Evolutionary conservation across 2,113 vertebrate genomes (phyloP), one percentile per base, ranked within the genome.

Genomic region (Neomonachus schauinslandi): DNA sequence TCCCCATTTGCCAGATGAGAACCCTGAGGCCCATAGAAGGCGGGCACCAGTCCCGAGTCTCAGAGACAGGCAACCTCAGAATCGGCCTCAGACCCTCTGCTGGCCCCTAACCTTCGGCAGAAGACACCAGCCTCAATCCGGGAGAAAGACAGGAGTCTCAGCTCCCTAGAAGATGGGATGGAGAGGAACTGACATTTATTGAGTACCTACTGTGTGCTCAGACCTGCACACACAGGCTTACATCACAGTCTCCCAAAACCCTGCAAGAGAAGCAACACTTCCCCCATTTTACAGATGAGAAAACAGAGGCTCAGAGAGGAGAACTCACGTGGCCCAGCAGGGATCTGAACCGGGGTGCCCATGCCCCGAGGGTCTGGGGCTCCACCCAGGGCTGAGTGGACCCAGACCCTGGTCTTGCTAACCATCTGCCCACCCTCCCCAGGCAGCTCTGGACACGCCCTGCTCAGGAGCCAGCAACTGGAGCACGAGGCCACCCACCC

Each of bases 261-360:
- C 49, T 33, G 22, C 42, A 22, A 88, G 22, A 39, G 31, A 55
- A 26, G 16, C 53, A 19, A 16, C 12, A 31, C 26, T 36, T 42
- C 19, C 36, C 22, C 11, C n/a, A 2, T 24, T 33, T 22, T 24
- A 46, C 8, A 79, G 91, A 57, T 16, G 46, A 63, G 81, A 31
- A 82, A 36, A 63, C 4, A 2, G 21, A 76, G 65, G 12, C 84
- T 22, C 14, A 63, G 49, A 42, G 33, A n/a, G 46, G 46, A 79
- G 88, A 33, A 69, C 18, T 53, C 57, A 16, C 1, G 0, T 10
- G 24, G 57, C 59, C 67, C 0, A 0, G 13, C 31, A 15, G 51
- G 49, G 13, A 42, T 31, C 8, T 16, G 72, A 91, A 36, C 42
- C 36, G 26, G 55, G 72, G 5, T 28, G 16, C 81, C 69, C 39